Evolutionary conservation across 2,888 invertebrate genomes (phyloP), one percentile per base, ranked within the genome.

Genomic region (Mechanitis mazaeus): DNA sequence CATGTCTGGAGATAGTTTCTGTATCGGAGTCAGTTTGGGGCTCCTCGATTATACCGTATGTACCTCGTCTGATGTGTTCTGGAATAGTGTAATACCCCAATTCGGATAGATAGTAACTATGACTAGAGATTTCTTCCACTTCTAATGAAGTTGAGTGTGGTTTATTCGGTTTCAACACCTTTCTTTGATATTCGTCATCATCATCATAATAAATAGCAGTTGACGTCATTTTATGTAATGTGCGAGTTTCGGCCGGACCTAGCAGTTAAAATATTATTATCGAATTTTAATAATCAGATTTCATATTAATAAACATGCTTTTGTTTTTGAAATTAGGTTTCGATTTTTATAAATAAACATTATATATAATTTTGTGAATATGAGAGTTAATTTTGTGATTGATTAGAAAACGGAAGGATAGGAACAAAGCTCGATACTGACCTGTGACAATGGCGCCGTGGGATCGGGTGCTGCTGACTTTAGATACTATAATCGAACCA

Each of bases 201-300:
- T 91, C 91, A 71, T 87, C 87, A 73, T 91, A 92, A 80, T 91
- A 91, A 64, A 92, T 89, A 64, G 92, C 90, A 55, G 91, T 92
- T 59, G 93, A 90, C 58, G 90, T 92, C 91, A 92, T 92, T 91
- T 92, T 93, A 89, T 93, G 92, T 81, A 93, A 91, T 70, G 92
- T 91, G 82, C 91, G 93, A 73, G 91, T 91, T 90, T 93, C 93
- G 70, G 93, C 93, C 71, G 93, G 92, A 92, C 93, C 93, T 93
- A 90, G 67, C 86, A 88, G 80, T 90, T 87, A 85, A 88, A 88
- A 89, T 85, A 85, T 78, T 80, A 83, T 79, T 80, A 77, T 78
- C 79, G 77, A 81, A 75, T 79, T 77, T 75, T 73, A 73, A 60
- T 68, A 65, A 69, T 71, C 71, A 65, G 65, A 61, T 66, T 64